Percentiles rank a stretch among this genome's conserved stretches.
phyloP scores from a whole-genome alignment of 2,888 invertebrate species.

The Coenonympha glycerion region DNA sequence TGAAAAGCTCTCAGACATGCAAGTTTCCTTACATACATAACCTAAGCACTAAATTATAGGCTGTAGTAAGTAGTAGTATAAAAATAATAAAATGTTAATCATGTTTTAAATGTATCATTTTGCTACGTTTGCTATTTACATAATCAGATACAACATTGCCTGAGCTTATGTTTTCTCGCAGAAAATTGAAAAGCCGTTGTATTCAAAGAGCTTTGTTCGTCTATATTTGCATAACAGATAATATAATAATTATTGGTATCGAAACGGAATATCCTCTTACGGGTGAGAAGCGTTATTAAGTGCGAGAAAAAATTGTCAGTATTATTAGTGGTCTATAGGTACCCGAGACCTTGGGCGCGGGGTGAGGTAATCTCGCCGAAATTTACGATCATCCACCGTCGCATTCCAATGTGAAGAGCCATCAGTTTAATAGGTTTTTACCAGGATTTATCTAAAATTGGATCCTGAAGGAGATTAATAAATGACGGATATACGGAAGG shows the following conservation, averaged over 20 bases:
- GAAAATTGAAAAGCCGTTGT: not conserved
- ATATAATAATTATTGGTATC: not conserved
- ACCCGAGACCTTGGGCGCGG: no score
- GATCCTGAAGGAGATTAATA: not conserved
- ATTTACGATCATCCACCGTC: not conserved
- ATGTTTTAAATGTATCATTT: no score
- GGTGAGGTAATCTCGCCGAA: not conserved
- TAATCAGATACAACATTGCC: not conserved
- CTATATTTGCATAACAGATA: not conserved
- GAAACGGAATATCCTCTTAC: not conserved
- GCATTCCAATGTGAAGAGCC: not conserved
- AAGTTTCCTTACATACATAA: no score
- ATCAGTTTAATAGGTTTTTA: not conserved
- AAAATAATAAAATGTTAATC: no score
- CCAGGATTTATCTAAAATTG: not conserved
- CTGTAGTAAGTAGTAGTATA: no score
- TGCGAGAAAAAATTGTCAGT: conserved; percentile 1
- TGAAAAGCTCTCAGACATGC: no score
- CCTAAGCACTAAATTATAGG: no score
- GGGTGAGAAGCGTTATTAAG: not conserved
- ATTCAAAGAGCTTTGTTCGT: not conserved
- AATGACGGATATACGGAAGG: not conserved
- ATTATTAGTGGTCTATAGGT: not conserved
- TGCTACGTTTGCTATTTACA: no score
- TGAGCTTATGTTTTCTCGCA: no score